Conservation (phyloP, 2,113 vertebrate genomes). For the Pygathrix nemaeus region DNA sequence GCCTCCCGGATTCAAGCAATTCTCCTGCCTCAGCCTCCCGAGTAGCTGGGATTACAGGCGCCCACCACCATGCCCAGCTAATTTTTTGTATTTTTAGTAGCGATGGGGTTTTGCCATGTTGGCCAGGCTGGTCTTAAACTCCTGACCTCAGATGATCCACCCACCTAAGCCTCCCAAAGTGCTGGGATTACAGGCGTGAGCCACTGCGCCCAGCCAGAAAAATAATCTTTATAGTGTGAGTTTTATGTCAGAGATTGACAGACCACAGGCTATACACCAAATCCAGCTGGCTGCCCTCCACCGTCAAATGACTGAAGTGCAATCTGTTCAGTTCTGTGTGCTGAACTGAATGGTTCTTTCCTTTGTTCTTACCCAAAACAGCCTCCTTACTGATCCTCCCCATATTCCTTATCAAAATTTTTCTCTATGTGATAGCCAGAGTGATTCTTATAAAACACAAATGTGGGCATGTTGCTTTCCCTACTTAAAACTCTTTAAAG, state of each 20-base stretch:
- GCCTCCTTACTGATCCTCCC: neutral
- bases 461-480: neutral
- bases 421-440: neutral
- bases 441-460: neutral
- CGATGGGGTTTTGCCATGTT: too few relatives aligned
- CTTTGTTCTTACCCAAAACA: neutral
- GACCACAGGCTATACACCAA: neutral
- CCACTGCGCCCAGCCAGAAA: neutral
- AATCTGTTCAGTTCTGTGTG: neutral
- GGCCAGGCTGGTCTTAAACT: too few relatives aligned
- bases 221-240: neutral
- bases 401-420: neutral
- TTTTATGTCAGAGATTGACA: neutral
- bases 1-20: too few relatives aligned
- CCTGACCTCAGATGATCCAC: too few relatives aligned
- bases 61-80: accelerated
- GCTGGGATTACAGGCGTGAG: too few relatives aligned
- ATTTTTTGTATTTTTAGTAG: too few relatives aligned
- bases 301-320: neutral
- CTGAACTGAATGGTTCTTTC: neutral
- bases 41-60: too few relatives aligned
- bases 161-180: too few relatives aligned
- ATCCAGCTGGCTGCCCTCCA: neutral
- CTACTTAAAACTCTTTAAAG: neutral
- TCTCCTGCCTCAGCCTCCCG: too few relatives aligned